Evolutionary conservation across 2,113 vertebrate genomes (phyloP), one percentile per base, ranked within the genome.

Genomic region (Nymphicus hollandicus): DNA sequence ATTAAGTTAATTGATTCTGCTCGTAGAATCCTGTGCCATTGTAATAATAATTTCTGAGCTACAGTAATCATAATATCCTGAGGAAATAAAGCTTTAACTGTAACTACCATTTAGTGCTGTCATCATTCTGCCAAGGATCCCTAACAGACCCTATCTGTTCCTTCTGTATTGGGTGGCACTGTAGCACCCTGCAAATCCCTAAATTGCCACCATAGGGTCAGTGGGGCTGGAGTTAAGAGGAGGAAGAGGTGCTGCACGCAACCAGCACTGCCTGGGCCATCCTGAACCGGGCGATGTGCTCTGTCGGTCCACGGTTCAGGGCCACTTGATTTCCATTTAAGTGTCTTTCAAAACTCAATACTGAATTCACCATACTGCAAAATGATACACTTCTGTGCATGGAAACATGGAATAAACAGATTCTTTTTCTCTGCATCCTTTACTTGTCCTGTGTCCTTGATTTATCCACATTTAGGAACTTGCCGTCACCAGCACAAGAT

Each of bases 161-260:
- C 27, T 9, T 74, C 8, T 29, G 24, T 20, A 25, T 20, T 0
- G 2, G 37, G 29, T 27, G 56, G 53, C 27, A 23, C 17, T 4
- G 7, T 1, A 3, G 74, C 58, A 73, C 22, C 18, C 47, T 68
- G 2, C 0, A 1, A 83, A 91, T 69, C n/a, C 39, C 29, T 69
- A 10, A 35, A 24, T 8, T 72, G n/a, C 41, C 58, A 61, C 9
- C 0, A 1, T 1, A 27, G 19, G 28, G 31, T 5, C 5, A 4
- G 10, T 39, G 25, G 2, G 43, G 46, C 46, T 63, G 49, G 39
- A 88, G 27, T 53, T 39, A 61, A 37, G 43, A 70, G 15, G 23
- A 79, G 23, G n/a, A 73, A 33, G 44, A 76, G 41, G 64, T 44
- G 55, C 49, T 43, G 78, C 50, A 55, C 0, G 0, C 15, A 76